Evolutionary conservation across 2,113 vertebrate genomes (phyloP).

Genomic region (Myrmophylax atrothorax): DNA sequence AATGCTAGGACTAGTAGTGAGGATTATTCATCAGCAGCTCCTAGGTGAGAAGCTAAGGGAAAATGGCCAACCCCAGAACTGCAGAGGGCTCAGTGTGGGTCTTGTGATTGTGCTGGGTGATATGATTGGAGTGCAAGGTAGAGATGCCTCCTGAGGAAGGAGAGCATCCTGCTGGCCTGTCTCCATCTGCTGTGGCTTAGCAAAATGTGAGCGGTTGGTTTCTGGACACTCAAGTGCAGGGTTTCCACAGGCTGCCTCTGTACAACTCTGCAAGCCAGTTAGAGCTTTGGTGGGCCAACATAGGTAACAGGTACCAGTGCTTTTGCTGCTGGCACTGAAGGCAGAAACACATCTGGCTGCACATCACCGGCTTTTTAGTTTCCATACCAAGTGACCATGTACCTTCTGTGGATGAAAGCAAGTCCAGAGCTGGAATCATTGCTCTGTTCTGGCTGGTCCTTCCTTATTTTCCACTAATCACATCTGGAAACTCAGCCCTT

Average conservation of each 20-base stretch:
- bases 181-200: neutral
- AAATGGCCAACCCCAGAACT: neutral
- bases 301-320: accelerated
- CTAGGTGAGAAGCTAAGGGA: neutral
- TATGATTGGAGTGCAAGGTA: neutral
- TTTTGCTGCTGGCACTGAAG: neutral
- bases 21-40: neutral
- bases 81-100: accelerated
- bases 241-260: neutral
- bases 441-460: neutral
- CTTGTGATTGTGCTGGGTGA: neutral
- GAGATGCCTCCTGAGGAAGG: neutral
- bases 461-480: neutral
- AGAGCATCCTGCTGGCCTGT: neutral
- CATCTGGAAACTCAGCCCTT: neutral
- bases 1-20: neutral
- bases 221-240: neutral
- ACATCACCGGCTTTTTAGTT: neutral
- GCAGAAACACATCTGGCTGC: neutral
- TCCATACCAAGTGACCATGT: neutral
- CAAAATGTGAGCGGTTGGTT: neutral
- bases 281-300: neutral
- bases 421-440: neutral
- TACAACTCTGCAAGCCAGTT: neutral
- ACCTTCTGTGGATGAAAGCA: neutral